phyloP scores from a whole-genome alignment of 2,113 vertebrate species.

The Melanerpes formicivorus region DNA sequence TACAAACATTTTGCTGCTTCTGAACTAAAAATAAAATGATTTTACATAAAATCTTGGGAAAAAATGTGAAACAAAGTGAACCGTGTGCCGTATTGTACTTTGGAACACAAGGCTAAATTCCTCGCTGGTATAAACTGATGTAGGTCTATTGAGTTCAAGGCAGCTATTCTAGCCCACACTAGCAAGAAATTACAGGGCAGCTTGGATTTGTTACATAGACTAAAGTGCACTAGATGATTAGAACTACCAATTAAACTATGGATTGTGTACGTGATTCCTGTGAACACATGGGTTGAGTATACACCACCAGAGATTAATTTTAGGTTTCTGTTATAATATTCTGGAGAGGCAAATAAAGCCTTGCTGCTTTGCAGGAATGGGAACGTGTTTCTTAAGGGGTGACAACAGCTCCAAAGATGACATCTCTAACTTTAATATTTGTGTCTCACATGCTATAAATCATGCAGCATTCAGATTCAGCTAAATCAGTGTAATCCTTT shows the following conservation, averaged over 20 bases:
- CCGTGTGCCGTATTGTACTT: slow-evolving; percentile 4
- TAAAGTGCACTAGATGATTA: background rate
- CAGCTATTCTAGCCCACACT: background rate
- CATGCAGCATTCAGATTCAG: background rate
- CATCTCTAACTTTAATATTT: background rate
- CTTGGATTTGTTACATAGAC: background rate
- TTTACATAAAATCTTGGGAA: slow-evolving; percentile 63
- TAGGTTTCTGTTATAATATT: background rate
- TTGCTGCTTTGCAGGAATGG: background rate
- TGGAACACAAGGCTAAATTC: slow-evolving; percentile 28
- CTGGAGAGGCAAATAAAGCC: background rate
- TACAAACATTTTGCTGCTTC: slow-evolving; percentile 48
- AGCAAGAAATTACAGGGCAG: background rate
- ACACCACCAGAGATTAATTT: background rate
- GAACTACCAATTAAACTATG: background rate
- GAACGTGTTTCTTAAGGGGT: background rate
- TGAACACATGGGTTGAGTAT: background rate
- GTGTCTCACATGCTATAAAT: background rate
- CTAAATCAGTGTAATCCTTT: background rate
- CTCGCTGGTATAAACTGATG: background rate
- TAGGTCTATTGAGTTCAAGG: background rate
- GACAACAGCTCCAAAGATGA: background rate
- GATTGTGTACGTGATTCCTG: background rate
- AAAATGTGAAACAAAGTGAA: slow-evolving; percentile 54
- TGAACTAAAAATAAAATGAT: slow-evolving; percentile 64